Evolutionary conservation across 2,888 invertebrate species (phyloP), one percentile per base, ranked within the genome.

Genomic region (Leucoma salicis): DNA sequence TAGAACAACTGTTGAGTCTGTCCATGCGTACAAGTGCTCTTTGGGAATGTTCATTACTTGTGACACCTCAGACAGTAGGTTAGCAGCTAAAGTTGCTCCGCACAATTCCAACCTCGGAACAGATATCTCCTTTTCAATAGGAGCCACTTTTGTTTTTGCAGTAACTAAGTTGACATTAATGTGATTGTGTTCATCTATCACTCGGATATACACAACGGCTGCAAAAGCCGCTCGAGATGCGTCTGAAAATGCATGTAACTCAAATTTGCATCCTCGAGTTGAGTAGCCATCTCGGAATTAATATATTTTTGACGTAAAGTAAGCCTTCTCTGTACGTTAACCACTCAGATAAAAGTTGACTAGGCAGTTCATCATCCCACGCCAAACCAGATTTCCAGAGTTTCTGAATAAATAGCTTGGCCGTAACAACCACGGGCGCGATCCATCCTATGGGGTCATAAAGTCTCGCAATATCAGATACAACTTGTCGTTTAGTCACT

Each of bases 161-260:
- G 38, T 15, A 1, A 38, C 11, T 8, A 38, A 24, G 24, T 14
- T 14, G 6, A 31, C 24, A 14, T 31, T 10, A 10, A 25, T 21
- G 4, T 15, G 24, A n/a, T 16, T 16, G 1, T 14, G 10, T 0
- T 4, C 11, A 11, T 37, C 37, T 2, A 24, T 29, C 2, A 21
- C 13, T 29, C 31, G 11, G 2, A 24, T 8, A 18, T 37, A 37
- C 3, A 41, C 31, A 3, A 15, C 35, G 2, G 35, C 41, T 4
- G 27, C 41, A 33, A 21, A 42, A 4, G 41, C 41, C 6, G 14
- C 21, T 14, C 27, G 18, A 4, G 41, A 42, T 2, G 41, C 16
- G n/a, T 42, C 41, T 16, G 36, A 11, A 32, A 42, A 42, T 12
- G 10, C 41, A 13, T 42, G 41, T 11, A 42, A 14, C 14, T 42